A percentile compares a stretch with the other conserved stretches of the same genome.
These are phyloP conservation scores for Pandion haliaetus DNA, from an alignment of 2,113 vertebrate species.

Conservation along the genomic window DNA sequence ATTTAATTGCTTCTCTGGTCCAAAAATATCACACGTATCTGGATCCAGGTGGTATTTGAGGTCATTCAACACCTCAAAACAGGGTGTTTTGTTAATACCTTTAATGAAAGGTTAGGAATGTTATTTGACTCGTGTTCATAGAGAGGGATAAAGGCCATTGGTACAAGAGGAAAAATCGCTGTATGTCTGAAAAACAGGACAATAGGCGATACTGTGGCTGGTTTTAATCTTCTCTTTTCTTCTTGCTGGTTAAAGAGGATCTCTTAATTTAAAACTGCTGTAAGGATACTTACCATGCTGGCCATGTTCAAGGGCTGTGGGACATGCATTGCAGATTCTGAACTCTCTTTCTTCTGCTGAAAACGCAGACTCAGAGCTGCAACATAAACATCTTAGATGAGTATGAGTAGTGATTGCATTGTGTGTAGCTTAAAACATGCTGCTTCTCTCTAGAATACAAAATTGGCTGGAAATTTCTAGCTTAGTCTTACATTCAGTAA, in stretches of 20 bases:
- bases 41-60: background rate
- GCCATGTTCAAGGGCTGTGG: background rate
- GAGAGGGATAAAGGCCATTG: background rate
- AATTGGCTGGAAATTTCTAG: background rate
- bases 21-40: background rate
- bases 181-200: background rate
- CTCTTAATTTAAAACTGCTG: conserved; percentile 18
- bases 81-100: background rate
- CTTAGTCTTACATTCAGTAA: background rate
- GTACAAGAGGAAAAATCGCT: background rate
- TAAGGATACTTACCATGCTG: background rate
- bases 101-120: background rate
- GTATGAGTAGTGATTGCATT: background rate
- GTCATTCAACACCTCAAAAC: background rate
- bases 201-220: background rate
- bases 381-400: background rate
- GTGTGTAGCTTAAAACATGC: background rate
- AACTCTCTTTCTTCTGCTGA: background rate
- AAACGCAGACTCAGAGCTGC: background rate
- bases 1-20: background rate
- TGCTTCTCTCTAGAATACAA: background rate
- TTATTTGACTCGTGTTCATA: background rate
- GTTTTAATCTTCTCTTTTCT: background rate
- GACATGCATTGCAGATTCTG: background rate
- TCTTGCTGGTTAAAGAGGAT: conserved; percentile 6